phyloP scores from a whole-genome alignment of 2,797 vertebrate species.

The Poeciliopsis paucimaculata region DNA sequence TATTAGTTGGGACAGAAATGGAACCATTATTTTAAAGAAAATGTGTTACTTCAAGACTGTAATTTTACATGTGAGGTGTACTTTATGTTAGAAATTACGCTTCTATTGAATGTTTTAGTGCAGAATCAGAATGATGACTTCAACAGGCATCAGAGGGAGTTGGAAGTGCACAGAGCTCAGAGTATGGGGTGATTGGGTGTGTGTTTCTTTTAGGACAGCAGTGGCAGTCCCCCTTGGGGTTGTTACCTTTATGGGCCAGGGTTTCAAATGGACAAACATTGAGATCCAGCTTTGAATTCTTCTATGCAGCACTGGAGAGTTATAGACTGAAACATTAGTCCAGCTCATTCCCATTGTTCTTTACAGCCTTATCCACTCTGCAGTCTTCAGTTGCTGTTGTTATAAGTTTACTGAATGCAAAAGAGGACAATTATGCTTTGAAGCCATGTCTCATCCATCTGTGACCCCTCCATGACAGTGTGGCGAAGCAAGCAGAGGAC shows the following conservation, averaged over 20 bases:
- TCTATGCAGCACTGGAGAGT: neutral
- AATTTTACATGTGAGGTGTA: slow-evolving; percentile 13
- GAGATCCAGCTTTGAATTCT: slow-evolving; percentile 1
- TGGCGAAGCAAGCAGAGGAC: neutral
- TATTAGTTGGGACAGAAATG: slow-evolving; percentile 46
- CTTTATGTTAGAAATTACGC: slow-evolving; percentile 34
- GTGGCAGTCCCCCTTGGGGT: slow-evolving; percentile 41
- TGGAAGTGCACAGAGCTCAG: slow-evolving; percentile 1
- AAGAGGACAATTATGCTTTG: neutral
- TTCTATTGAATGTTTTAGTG: slow-evolving; percentile 25
- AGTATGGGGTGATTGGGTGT: slow-evolving; percentile 47
- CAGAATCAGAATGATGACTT: slow-evolving; percentile 12
- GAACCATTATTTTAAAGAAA: slow-evolving; percentile 42
- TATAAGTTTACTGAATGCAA: neutral
- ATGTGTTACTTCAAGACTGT: slow-evolving; percentile 26
- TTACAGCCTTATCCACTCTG: neutral
- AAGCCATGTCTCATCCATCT: neutral
- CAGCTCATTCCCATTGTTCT: neutral
- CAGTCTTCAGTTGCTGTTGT: neutral
- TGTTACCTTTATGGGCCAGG: slow-evolving; percentile 54
- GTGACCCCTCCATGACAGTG: neutral
- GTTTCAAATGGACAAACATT: slow-evolving; percentile 49
- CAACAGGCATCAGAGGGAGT: slow-evolving; percentile 7
- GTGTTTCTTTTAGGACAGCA: slow-evolving; percentile 52
- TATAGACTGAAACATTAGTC: neutral